Evolutionary conservation across 2,113 vertebrate genomes (phyloP), one percentile per base, ranked within the genome.

Genomic region (Siphamia tubifer): DNA sequence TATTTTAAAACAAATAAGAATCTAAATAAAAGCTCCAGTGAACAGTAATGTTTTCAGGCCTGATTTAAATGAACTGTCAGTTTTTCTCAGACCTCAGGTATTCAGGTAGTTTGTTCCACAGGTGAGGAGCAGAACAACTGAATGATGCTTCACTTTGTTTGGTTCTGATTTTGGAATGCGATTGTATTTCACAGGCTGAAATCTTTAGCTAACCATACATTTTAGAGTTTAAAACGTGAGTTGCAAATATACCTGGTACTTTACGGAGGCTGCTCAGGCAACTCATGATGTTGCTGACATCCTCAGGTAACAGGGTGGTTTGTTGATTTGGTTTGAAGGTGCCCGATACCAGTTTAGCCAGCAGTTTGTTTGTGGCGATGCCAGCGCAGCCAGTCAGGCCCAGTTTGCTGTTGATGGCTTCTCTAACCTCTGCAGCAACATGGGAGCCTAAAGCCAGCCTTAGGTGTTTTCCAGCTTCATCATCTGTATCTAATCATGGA

Each of bases 281-380:
- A 9, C 31, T 55, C 61, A 97, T 81, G 5, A 97, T 83, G 65
- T 92, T 82, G 3, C 57, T 61, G 38, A 79, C 63, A 52, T 94
- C 93, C 42, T 95, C 92, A 1, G 94, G 94, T 27, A 98, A 61
- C 19, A 98, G 88, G 7, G 93, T 77, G 0, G 94, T 97, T 85
- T 98, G 96, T 19, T 98, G 95, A 71, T 98, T 96, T 42, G 96
- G 96, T 81, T 96, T 97, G 67, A 95, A 95, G 17, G 86, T 74
- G 1, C 95, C 95, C 1, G 93, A 95, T 28, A 95, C 94, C 53
- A 98, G 87, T 77, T 98, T 98, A 49, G 96, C 90, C 52, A 96
- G 49, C 0, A 98, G 64, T 53, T 98, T 98, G 69, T 91, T 98
- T 1, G 89, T 79, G 30, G 96, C 93, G 0, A 98, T 79, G 16